Conservation (phyloP, 2,797 vertebrate genomes). For the Alosa sapidissima region DNA sequence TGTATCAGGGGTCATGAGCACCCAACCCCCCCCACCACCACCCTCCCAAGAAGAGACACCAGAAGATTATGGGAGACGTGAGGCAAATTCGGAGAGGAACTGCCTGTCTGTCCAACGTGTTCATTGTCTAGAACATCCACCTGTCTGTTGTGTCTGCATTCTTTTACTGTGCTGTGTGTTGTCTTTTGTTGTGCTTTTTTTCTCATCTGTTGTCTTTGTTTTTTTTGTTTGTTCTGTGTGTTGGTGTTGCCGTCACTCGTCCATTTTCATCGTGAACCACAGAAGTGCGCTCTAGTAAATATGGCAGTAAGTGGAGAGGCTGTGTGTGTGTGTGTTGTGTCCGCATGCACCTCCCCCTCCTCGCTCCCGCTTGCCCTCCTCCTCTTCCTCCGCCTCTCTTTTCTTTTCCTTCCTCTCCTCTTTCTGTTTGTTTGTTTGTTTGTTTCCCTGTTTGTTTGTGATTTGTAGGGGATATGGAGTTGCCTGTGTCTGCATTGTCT, state of each 20-base stretch:
- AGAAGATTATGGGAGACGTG: neutral
- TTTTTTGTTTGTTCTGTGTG: constrained; percentile 60
- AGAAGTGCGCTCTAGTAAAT: constrained; percentile 77
- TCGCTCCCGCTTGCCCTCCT: constrained; percentile 55
- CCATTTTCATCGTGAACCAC: constrained; percentile 64
- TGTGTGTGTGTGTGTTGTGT: constrained; percentile 68
- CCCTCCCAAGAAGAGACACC: neutral
- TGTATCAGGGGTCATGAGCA: neutral
- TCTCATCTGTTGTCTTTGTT: constrained; percentile 48
- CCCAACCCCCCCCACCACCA: neutral
- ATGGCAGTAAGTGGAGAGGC: constrained; percentile 76
- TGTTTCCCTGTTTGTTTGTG: constrained; percentile 43
- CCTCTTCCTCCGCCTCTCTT: constrained; percentile 35
- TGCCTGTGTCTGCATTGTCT: constrained; percentile 76
- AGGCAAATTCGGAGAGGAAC: neutral
- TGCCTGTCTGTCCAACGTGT: constrained; percentile 7
- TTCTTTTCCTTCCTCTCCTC: constrained; percentile 16
- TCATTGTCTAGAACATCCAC: constrained; percentile 16
- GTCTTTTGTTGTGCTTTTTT: constrained; percentile 40
- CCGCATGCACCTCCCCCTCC: constrained; percentile 57
- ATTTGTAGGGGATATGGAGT: constrained; percentile 71
- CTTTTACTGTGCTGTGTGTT: constrained; percentile 61
- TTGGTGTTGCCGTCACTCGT: constrained; percentile 1
- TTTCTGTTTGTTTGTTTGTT: constrained; percentile 26
- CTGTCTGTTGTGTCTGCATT: constrained; percentile 38